A percentile compares a stretch with the other conserved stretches of the same genome.
Conservation (phyloP, 2,888 invertebrate species). For the Nymphalis polychloros region DNA sequence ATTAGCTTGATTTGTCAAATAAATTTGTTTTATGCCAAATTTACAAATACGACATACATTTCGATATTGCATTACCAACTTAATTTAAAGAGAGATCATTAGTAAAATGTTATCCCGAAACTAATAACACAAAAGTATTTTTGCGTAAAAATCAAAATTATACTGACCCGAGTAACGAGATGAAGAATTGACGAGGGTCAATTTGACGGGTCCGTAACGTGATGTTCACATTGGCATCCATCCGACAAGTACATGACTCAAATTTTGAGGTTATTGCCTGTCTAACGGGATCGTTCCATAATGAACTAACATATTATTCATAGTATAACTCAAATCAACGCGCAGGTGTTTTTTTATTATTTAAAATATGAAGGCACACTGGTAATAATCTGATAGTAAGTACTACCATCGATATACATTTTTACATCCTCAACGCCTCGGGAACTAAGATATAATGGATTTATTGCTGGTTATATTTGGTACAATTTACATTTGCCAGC, state of each 20-base stretch:
- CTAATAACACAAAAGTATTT: background rate
- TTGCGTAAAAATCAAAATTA: background rate
- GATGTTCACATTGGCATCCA: conserved; percentile 2
- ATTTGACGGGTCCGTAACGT: conserved; percentile 10
- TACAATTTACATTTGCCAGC: too few species aligned
- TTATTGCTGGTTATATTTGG: too few species aligned
- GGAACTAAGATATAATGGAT: too few species aligned
- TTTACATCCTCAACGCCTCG: too few species aligned
- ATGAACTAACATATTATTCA: background rate
- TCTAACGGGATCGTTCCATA: background rate
- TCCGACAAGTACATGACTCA: background rate
- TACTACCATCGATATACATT: too few species aligned
- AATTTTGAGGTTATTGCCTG: conserved; percentile 8
- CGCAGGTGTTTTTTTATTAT: too few species aligned
- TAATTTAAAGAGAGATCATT: background rate
- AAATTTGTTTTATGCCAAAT: too few species aligned
- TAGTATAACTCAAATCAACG: background rate
- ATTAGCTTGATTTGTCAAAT: too few species aligned
- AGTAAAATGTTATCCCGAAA: background rate
- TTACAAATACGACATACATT: too few species aligned
- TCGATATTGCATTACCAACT: too few species aligned
- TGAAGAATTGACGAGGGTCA: conserved; percentile 20
- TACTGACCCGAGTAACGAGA: background rate
- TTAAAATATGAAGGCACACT: too few species aligned
- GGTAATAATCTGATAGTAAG: too few species aligned